Evolutionary conservation across 2,113 vertebrate species (phyloP), one percentile per base, ranked within the genome.

Genomic region (Pardalotus punctatus): DNA sequence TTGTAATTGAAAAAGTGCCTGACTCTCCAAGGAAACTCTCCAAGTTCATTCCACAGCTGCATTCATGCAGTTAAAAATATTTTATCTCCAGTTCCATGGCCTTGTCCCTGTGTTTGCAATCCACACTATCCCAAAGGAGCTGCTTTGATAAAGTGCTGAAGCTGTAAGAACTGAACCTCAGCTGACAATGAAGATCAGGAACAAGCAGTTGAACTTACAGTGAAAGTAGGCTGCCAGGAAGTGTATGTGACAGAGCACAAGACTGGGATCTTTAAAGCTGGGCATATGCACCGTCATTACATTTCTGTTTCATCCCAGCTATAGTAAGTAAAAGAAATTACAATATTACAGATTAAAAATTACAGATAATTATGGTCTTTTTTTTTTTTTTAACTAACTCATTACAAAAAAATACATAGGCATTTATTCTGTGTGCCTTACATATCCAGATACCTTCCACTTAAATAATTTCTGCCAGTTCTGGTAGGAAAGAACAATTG

Each of bases 141-240:
- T 87, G 77, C 81, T 92, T 25, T 43, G 43, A 60, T 79, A 81
- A 94, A 93, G 25, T 96, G 94, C 93, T 96, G 95, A 96, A 94
- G 36, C 47, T 71, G 53, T 36, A 92, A 95, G 6, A 76, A 84
- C 31, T 92, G 90, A 94, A 92, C 56, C 48, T 67, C 72, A 92
- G 56, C 80, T 95, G 88, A 88, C 86, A 88, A 11, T 11, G 38
- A 92, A 88, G 86, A 81, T 47, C 71, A 86, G 64, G 14, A 77
- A 15, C 11, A 65, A 92, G 57, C 3, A 80, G 43, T 27, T 57
- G 43, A 88, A 92, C 28, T 87, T 85, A 31, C 10, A 81, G 65
- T 31, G 67, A 54, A 87, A 91, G 36, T 8, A 89, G 23, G 48
- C 21, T 90, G 31, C n/a, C 53, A 82, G 78, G 28, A 88, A 65